Base-by-base conservation (phyloP, 2,888 invertebrate species). In the Liposcelis brunnea region DNA sequence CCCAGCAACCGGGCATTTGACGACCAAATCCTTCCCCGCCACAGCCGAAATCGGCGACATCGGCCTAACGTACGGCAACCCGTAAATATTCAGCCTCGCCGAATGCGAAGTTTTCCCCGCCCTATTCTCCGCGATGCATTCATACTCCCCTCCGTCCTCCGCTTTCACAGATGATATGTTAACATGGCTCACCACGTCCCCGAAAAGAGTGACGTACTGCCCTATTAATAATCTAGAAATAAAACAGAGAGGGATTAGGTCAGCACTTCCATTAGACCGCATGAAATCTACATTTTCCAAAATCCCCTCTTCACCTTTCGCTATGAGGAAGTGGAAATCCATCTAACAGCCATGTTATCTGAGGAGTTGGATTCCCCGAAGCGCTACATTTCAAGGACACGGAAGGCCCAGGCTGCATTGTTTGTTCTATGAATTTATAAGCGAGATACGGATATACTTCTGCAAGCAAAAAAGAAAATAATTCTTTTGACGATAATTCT, bases 1-100 rank as follows among this genome's bases (percentile, higher is more conserved):
- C 26, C 72, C 72, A 32, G 70, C 67, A 12, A 70, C 71, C 47
- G 69, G 69, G 54, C 72, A 72, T 51, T 65, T 62, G 47, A 72
- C 61, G 26, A 61, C 57, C 33, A 71, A 56, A 46, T 60, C 62
- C 51, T 67, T 64, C 36, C 66, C 67, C n/a, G 66, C 65, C 15
- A 68, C 62, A 36, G 64, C 64, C 43, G 64, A 59, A 50, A 65
- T 59, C 45, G 58, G 52, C 34, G 63, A 58, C 63, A 65, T 64
- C 47, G 59, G 56, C 46, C 64, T 57, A 47, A 65, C 61, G 52
- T 60, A 61, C 46, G 64, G 65, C 51, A 59, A 52, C 43, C 77
- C 73, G 55, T 70, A 70, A 48, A 74, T 67, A 57, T 71, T 69
- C 49, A 74, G 61, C 46, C 66, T 56, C 2, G 67, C 68, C 14